Base-by-base conservation (phyloP, 2,113 vertebrate species). In the Malurus elegans region DNA sequence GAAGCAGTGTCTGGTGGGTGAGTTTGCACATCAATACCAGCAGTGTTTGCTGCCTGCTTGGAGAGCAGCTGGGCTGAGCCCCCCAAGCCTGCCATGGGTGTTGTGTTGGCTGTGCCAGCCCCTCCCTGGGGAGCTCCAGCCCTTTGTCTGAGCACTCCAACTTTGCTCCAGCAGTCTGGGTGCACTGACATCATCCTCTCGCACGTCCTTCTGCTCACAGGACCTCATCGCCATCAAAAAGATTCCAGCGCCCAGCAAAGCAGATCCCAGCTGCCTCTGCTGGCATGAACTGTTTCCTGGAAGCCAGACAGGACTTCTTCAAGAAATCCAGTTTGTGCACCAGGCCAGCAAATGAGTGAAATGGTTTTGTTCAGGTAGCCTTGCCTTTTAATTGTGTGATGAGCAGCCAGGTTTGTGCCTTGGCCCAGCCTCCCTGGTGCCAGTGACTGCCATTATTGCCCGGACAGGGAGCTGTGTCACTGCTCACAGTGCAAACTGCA, bases 21-120 rank as follows among this genome's bases (percentile, higher is more conserved):
- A 50, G 79, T 92, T 93, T 95, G 88, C 80, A 53, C 82, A 51
- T 50, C 91, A 87, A 66, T 40, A 42, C 72, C 76, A 79, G 79
- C 19, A 91, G 73, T 53, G 90, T 89, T 89, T 81, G 44, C 69
- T 19, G 44, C 60, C 79, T 34, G n/a, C 40, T 69, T 62, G 76
- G 81, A 66, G 36, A 57, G 12, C 45, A 69, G 9, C 54, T 13
- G 47, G 28, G 71, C 57, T 38, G 81, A 62, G 83, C 40, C 24
- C 7, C 50, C 53, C 16, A 42, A 50, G 79, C 29, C 2, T 58
- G 72, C 84, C 18, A 36, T 70, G 4, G 24, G 31, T 62, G 84
- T 18, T 71, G 8, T 23, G 40, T 73, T 76, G 78, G 71, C 79
- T 74, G 58, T 56, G 67, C 45, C 23, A 25, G 62, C 75, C 48